Conservation (phyloP, 2,113 vertebrate genomes). For the Pterocles gutturalis region DNA sequence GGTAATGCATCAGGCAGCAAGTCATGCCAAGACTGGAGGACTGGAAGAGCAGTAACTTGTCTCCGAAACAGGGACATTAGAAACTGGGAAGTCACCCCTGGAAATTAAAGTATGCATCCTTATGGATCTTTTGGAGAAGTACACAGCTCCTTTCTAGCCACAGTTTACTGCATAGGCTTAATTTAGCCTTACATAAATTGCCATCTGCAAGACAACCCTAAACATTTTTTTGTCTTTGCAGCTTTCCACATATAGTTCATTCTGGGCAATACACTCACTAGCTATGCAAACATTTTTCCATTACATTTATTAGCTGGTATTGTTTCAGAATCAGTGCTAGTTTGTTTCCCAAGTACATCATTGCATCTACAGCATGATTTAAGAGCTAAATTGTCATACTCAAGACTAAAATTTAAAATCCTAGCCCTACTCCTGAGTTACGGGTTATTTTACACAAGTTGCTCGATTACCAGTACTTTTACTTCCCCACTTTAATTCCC, state of each 20-base stretch:
- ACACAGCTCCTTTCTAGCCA: neutral
- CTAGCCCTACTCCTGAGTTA: neutral
- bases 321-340: constrained; percentile 39
- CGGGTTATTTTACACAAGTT: neutral
- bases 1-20: neutral
- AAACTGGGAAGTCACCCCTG: neutral
- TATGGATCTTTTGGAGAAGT: neutral
- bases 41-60: neutral
- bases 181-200: constrained; percentile 15
- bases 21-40: too few species aligned
- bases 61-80: neutral
- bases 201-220: neutral
- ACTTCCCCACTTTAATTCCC: neutral
- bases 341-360: constrained; percentile 22
- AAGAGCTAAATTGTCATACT: neutral
- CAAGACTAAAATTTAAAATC: neutral
- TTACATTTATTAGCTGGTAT: constrained; percentile 18
- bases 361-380: neutral
- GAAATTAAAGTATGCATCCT: neutral
- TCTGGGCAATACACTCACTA: neutral
- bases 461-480: neutral
- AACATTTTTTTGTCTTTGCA: neutral
- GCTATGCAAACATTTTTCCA: neutral
- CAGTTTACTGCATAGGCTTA: neutral
- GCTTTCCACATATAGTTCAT: neutral